Evolutionary conservation across 2,797 vertebrate genomes (phyloP).

Genomic region (Sebastes glaucus): DNA sequence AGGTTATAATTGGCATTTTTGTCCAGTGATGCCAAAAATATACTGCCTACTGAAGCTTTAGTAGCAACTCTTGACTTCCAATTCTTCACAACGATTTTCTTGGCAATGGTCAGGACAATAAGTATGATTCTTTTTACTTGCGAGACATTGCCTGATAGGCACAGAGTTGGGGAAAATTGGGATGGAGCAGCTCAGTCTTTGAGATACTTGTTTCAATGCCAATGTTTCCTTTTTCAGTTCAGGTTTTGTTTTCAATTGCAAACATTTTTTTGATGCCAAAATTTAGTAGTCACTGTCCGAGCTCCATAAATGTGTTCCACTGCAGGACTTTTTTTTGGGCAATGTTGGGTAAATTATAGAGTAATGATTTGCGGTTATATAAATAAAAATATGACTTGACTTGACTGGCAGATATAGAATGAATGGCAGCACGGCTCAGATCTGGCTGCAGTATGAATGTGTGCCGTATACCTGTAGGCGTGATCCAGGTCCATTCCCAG

Average conservation of each 20-base stretch:
- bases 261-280: not conserved
- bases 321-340: not conserved
- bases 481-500: constrained; percentile 81
- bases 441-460: not conserved
- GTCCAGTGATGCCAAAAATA: too few relatives aligned
- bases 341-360: not conserved
- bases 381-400: not conserved
- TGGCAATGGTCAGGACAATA: not conserved
- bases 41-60: not conserved
- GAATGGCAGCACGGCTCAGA: not conserved
- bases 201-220: not conserved
- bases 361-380: too few relatives aligned
- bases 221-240: not conserved
- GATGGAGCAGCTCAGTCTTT: not conserved
- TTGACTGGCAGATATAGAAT: not conserved
- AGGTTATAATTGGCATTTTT: too few relatives aligned
- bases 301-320: not conserved
- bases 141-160: not conserved
- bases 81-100: not conserved
- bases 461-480: constrained; percentile 76
- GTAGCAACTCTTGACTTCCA: not conserved
- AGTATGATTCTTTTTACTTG: not conserved
- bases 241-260: not conserved
- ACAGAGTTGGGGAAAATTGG: not conserved
- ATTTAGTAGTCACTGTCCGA: not conserved